Base-by-base conservation (phyloP, 2,113 vertebrate species). In the Agelaius tricolor region DNA sequence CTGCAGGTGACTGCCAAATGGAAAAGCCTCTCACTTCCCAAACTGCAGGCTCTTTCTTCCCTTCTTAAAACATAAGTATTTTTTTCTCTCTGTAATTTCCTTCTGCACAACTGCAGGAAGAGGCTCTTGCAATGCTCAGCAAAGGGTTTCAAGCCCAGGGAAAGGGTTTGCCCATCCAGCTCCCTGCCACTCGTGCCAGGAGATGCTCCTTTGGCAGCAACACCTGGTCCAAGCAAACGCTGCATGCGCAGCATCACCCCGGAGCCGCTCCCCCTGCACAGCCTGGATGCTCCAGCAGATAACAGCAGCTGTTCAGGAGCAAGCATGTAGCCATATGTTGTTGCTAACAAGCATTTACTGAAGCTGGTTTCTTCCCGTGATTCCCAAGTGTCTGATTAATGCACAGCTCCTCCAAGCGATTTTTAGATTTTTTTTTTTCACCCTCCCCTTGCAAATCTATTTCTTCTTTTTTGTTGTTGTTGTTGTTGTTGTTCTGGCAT, bases 371-470 rank as follows among this genome's bases (percentile, higher is more conserved):
- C 41, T 73, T 72, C 41, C 82, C 5, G 1, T 23, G 54, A 97
- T 87, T 93, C 95, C 90, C 94, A 28, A 41, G 96, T 93, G 95
- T 44, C 96, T 85, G 90, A 96, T 97, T 95, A 96, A 87, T 3
- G 2, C 75, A 54, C 67, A 37, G 88, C 58, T 76, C 94, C 82
- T 93, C 59, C 2, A 0, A 95, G 87, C n/a, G 4, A 47, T 91
- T 90, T 85, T 57, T 39, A n/a, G 39, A 28, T 43, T 90, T 78
- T 39, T 58, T 58, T 37, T 35, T 78, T 71, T n/a, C 58, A 28
- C 44, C 23, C 27, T 57, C 27, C 47, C 52, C 35, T 55, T 47
- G 14, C 21, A 63, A 75, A 62, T 57, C 2, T 20, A 6, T 41
- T 17, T 75, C 17, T 39, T 7, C 23, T 51, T 4, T 9, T 51